Percentiles rank a stretch among this genome's conserved stretches.
phyloP scores from a whole-genome alignment of 2,888 invertebrate genomes.

The Amphipoea oculea region DNA sequence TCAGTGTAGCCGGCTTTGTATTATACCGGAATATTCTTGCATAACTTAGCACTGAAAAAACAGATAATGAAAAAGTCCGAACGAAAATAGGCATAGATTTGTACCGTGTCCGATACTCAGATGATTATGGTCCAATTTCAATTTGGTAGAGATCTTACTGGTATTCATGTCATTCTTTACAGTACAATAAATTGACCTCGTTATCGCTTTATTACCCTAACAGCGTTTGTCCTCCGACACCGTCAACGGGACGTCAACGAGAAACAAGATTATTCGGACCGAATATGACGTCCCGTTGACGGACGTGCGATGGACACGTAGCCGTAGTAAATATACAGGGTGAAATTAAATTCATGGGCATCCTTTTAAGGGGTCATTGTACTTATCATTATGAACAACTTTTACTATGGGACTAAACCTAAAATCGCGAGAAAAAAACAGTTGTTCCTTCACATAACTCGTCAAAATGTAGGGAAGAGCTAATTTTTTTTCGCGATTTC shows the following conservation, averaged over 20 bases:
- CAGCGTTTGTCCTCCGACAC: neutral
- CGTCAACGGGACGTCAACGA: neutral
- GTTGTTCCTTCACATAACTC: too few relatives aligned
- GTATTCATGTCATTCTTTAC: neutral
- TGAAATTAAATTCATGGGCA: too few relatives aligned
- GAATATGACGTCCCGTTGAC: neutral
- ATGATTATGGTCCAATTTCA: neutral
- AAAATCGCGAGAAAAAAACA: too few relatives aligned
- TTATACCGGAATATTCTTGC: slow-evolving; percentile 36
- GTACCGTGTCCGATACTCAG: neutral
- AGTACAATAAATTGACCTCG: neutral
- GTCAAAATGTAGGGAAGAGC: too few relatives aligned
- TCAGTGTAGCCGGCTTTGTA: slow-evolving; percentile 30
- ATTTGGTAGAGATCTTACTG: too few relatives aligned
- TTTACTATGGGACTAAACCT: too few relatives aligned
- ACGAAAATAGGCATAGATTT: neutral
- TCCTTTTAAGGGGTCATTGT: too few relatives aligned
- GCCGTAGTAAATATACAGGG: neutral
- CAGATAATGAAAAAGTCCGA: slow-evolving; percentile 23
- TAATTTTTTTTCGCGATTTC: too few relatives aligned
- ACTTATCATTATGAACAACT: too few relatives aligned
- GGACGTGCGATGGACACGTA: neutral
- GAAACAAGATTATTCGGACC: neutral
- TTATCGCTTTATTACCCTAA: neutral
- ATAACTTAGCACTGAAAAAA: slow-evolving; percentile 26